These are phyloP conservation scores for Ptilodon capucinus DNA, from an alignment of 2,888 invertebrate species.

Conservation along the genomic window DNA sequence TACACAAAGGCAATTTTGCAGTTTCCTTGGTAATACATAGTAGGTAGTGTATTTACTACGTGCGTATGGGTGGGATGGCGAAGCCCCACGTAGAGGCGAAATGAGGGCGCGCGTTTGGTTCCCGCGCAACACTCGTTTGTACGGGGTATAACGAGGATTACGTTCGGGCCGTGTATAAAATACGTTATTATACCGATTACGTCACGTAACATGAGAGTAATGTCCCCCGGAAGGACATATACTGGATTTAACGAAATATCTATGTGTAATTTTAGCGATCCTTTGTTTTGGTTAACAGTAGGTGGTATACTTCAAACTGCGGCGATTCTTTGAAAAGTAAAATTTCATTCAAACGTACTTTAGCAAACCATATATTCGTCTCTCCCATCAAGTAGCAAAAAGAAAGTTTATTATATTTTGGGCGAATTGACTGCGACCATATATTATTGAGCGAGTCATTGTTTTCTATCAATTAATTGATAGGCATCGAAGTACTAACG, in stretches of 20 bases:
- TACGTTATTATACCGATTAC: neutral
- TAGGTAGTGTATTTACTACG: slow-evolving; percentile 11
- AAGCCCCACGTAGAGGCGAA: slow-evolving; percentile 58
- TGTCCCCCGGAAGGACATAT: neutral
- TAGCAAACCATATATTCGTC: no score
- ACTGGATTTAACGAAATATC: slow-evolving; percentile 9
- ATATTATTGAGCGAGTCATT: slow-evolving; percentile 39
- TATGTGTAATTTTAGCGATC: neutral
- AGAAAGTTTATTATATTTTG: no score
- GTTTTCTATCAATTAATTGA: slow-evolving; percentile 57
- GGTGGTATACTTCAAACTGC: no score
- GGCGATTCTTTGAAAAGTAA: no score
- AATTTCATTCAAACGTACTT: no score
- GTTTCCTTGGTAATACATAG: neutral
- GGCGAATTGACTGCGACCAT: no score
- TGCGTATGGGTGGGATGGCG: slow-evolving; percentile 15
- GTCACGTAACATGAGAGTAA: neutral
- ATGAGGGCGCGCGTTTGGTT: slow-evolving; percentile 53
- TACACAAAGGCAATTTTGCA: neutral
- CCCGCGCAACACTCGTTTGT: slow-evolving; percentile 17
- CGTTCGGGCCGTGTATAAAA: slow-evolving; percentile 1
- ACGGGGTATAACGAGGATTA: slow-evolving; percentile 9
- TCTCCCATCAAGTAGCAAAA: no score
- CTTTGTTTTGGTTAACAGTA: no score
- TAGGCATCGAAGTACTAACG: slow-evolving; percentile 53